Conservation (phyloP, 23 tunicate genomes). For the Aplidium turbinatum region DNA sequence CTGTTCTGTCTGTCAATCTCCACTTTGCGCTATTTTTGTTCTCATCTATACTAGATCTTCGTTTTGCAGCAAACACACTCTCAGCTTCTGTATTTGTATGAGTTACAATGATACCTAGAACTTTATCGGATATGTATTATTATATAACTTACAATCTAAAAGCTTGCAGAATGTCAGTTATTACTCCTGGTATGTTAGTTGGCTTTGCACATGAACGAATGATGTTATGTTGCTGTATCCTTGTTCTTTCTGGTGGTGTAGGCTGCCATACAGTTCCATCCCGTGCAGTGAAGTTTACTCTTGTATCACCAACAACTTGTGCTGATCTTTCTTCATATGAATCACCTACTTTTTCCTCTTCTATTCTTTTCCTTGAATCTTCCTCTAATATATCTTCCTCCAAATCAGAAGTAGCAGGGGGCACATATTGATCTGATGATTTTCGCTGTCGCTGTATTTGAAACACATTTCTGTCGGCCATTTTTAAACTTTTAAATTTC, state of each 20-base stretch:
- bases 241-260: constrained; percentile 2
- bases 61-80: neutral
- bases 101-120: neutral
- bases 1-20: constrained; percentile 3
- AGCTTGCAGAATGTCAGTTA: constrained; percentile 8
- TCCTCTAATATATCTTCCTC: neutral
- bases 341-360: constrained; percentile 9
- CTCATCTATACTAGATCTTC: neutral
- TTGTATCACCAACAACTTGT: constrained; percentile 19
- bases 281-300: constrained; percentile 16
- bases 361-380: constrained; percentile 3
- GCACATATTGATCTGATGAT: constrained; percentile 3
- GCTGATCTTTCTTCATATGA: neutral
- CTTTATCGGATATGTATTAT: neutral
- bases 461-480: constrained; percentile 5
- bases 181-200: neutral
- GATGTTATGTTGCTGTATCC: neutral
- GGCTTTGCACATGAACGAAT: neutral
- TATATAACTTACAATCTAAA: too few species aligned
- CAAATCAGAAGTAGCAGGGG: constrained; percentile 1
- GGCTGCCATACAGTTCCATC: constrained; percentile 15
- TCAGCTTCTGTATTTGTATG: constrained; percentile 2
- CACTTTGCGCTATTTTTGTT: constrained; percentile 1
- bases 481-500: neutral
- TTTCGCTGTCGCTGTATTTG: neutral